Evolutionary conservation across 2,113 vertebrate species (phyloP).

Genomic region (Daubentonia madagascariensis): DNA sequence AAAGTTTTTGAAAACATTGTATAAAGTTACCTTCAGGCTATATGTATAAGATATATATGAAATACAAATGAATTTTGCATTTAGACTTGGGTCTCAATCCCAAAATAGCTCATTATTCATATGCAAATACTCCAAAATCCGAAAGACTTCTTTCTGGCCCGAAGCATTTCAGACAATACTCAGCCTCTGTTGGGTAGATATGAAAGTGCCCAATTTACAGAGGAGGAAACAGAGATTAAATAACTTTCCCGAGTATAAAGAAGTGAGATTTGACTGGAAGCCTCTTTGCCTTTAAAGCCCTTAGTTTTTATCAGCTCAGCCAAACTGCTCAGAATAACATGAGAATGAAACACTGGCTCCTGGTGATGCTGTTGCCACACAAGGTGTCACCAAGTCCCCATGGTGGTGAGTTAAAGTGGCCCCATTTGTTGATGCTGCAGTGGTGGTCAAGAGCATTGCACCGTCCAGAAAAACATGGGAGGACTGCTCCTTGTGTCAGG

Average conservation of each 20-base stretch:
- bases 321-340: neutral
- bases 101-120: neutral
- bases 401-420: neutral
- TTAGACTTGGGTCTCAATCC: neutral
- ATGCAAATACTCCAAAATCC: neutral
- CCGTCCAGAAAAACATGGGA: neutral
- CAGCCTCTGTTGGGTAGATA: neutral
- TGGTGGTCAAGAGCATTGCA: neutral
- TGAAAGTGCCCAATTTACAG: neutral
- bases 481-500: neutral
- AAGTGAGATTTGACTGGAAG: neutral
- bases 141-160: neutral
- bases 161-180: neutral
- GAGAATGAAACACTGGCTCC: neutral
- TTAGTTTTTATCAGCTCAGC: neutral
- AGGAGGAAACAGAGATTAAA: neutral
- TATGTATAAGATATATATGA: neutral
- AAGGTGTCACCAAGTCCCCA: neutral
- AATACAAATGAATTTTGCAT: neutral
- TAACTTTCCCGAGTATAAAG: neutral
- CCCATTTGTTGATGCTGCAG: neutral
- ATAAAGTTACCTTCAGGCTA: neutral
- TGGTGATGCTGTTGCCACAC: neutral
- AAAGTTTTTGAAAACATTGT: neutral
- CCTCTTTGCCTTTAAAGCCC: neutral